Evolutionary conservation across 2,888 invertebrate species (phyloP).

Genomic region (Cyclophora punctaria): DNA sequence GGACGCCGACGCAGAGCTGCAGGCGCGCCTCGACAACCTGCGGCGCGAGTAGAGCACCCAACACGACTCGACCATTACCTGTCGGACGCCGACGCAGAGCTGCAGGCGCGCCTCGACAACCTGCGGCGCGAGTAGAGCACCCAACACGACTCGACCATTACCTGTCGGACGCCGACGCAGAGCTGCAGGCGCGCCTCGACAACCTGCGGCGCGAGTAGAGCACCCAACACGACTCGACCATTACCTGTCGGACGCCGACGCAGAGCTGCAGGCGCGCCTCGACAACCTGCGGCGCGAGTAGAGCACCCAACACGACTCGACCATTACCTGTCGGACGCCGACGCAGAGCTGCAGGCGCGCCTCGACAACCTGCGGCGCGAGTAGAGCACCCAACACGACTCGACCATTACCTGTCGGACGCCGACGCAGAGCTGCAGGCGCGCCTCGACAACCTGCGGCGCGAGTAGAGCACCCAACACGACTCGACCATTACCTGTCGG

Average conservation of each 20-base stretch:
- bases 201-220: conserved; percentile 94
- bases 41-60: conserved; percentile 93
- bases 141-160: too few species aligned
- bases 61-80: too few species aligned
- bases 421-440: conserved; percentile 98
- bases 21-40: conserved; percentile 96
- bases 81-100: conserved; percentile 95
- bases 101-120: conserved; percentile 97
- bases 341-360: conserved; percentile 97
- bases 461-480: too few species aligned
- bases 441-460: conserved; percentile 94
- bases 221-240: too few species aligned
- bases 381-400: too few species aligned
- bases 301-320: too few species aligned
- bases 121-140: conserved; percentile 92
- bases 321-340: conserved; percentile 88
- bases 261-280: conserved; percentile 96
- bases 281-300: conserved; percentile 95
- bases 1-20: conserved; percentile 98
- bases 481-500: too few species aligned
- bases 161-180: conserved; percentile 93
- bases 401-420: too few species aligned
- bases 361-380: conserved; percentile 95
- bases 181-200: conserved; percentile 96
- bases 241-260: conserved; percentile 92